Evolutionary conservation across 2,797 vertebrate species (phyloP), one percentile per base, ranked within the genome.

Genomic region (Taeniopygia guttata): DNA sequence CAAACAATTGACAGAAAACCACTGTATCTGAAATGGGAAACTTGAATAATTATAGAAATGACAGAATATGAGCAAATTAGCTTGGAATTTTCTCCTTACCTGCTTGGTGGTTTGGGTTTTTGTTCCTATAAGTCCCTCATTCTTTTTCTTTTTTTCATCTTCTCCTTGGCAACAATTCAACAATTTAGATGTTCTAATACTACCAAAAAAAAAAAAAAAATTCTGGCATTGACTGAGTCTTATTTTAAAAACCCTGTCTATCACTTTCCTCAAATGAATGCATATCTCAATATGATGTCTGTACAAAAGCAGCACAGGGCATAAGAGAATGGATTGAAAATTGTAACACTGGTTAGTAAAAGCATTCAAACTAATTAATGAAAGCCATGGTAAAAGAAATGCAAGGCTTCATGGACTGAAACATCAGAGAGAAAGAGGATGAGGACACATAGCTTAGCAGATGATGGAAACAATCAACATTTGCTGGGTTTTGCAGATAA

Each of bases 121-220:
- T 64, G 7, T 13, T 3, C 13, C 16, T 30, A 3, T 32, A 60
- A 15, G 16, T 66, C 2, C 1, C 1, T 52, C 3, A 16, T 17
- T 38, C 6, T 38, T 63, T 25, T 22, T 23, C 11, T 21, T 30
- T 21, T 62, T 55, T 66, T 6, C 0, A 2, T 75, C 43, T 45
- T 73, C 18, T 55, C 32, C 20, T 77, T 54, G 32, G 30, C 32
- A 80, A 80, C 18, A 77, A 40, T 60, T 93, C 26, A 77, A 80
- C 7, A 84, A 26, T 58, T 84, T 42, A 94, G 23, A 26, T 13
- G 32, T 58, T 72, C 29, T 87, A 94, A 74, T 72, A 75, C 38
- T 34, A 67, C 18, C 0, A 10, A 34, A 36, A 27, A 43, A 45
- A 23, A 29, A 21, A 17, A 2, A 7, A n/a, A n/a, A n/a, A n/a